phyloP scores from a whole-genome alignment of 2,113 vertebrate genomes.

The Benitochromis conjunctus region DNA sequence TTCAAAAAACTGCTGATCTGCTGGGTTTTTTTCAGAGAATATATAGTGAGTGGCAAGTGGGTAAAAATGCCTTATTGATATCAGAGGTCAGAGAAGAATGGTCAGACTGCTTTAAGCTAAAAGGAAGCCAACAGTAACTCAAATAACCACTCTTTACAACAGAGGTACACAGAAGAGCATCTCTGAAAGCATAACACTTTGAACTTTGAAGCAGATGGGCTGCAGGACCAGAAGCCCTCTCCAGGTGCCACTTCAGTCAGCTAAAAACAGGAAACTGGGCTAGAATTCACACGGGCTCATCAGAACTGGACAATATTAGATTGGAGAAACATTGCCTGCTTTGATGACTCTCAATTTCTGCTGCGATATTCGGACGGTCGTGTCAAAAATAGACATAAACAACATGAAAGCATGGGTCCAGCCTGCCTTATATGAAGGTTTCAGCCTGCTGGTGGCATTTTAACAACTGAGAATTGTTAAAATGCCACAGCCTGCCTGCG shows the following conservation, averaged over 20 bases:
- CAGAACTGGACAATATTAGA: not conserved
- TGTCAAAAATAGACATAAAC: not conserved
- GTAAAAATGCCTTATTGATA: not conserved
- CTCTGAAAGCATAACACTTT: not conserved
- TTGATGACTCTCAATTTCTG: not conserved
- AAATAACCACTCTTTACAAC: not conserved
- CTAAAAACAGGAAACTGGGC: not conserved
- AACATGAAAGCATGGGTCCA: not conserved
- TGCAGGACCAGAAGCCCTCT: not conserved
- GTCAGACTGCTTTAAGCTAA: not conserved
- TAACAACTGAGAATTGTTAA: too few species aligned
- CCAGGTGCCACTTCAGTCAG: not conserved
- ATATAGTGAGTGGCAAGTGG: not conserved
- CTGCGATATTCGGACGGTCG: not conserved
- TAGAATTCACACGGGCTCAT: not conserved
- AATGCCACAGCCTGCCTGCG: too few species aligned
- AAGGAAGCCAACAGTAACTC: not conserved
- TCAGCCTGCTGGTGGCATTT: too few species aligned
- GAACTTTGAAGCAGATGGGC: not conserved
- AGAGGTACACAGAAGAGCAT: not conserved
- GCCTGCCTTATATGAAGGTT: not conserved
- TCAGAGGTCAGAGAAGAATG: not conserved
- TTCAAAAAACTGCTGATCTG: not conserved
- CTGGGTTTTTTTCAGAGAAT: not conserved
- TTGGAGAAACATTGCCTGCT: not conserved